Evolutionary conservation across 2,113 vertebrate genomes (phyloP).

Genomic region (Aviceda subcristata): DNA sequence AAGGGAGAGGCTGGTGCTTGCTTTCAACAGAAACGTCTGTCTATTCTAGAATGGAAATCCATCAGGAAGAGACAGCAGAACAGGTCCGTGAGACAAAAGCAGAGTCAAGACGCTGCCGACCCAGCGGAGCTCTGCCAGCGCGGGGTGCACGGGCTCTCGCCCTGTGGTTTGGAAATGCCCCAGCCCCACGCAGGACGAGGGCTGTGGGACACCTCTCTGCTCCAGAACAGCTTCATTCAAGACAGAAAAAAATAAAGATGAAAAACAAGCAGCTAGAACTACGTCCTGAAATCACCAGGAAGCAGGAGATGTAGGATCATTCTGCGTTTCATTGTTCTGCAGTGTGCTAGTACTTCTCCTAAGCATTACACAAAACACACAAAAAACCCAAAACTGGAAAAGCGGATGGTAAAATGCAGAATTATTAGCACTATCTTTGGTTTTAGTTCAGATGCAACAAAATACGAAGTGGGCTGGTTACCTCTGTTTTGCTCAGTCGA

Average conservation of each 20-base stretch:
- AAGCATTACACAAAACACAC: not conserved
- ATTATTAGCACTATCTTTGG: not conserved
- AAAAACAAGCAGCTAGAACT: not conserved
- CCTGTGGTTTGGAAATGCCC: fast-evolving
- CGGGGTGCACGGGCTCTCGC: fast-evolving
- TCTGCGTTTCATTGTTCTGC: not conserved
- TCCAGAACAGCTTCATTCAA: no score
- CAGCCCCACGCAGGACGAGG: fast-evolving
- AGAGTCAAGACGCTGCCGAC: not conserved
- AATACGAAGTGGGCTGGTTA: not conserved
- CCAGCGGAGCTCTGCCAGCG: not conserved
- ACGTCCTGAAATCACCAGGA: not conserved
- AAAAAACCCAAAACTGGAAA: not conserved
- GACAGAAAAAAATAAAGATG: not conserved
- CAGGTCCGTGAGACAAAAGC: not conserved
- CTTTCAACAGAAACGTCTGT: constrained; percentile 22
- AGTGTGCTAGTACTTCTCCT: not conserved
- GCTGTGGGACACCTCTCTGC: not conserved
- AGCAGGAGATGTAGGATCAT: not conserved
- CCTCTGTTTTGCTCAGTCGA: not conserved
- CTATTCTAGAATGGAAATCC: constrained; percentile 40
- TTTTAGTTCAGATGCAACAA: not conserved
- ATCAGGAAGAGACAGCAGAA: not conserved
- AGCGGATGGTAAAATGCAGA: not conserved
- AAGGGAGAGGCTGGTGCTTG: constrained; percentile 6